phyloP scores from a whole-genome alignment of 2,888 invertebrate species.

The Epicampocera succincta region DNA sequence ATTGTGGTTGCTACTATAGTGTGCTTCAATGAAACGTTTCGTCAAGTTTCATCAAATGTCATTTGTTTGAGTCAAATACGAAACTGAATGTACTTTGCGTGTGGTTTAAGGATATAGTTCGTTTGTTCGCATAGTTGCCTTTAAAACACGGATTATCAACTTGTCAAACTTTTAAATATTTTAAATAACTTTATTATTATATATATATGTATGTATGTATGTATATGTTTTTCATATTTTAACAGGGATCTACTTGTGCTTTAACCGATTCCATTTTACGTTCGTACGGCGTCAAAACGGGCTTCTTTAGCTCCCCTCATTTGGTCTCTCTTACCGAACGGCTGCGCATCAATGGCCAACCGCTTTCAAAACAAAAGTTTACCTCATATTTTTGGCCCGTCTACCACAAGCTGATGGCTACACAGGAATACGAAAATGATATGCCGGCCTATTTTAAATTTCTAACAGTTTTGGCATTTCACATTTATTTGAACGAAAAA shows the following conservation, averaged over 20 bases:
- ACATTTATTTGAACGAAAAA: slow-evolving; percentile 91
- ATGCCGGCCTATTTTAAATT: slow-evolving; percentile 98
- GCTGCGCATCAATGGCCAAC: slow-evolving; percentile 92
- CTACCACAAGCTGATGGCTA: slow-evolving; percentile 84
- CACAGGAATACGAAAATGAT: slow-evolving; percentile 84
- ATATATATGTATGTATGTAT: too few species aligned
- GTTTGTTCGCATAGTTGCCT: too few species aligned
- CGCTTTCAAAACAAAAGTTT: slow-evolving; percentile 89
- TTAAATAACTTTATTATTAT: too few species aligned
- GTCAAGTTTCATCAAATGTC: too few species aligned
- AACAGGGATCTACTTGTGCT: slow-evolving; percentile 95
- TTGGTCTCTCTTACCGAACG: slow-evolving; percentile 95
- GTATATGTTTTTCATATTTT: not conserved
- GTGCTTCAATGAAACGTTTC: too few species aligned
- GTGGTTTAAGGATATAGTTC: too few species aligned
- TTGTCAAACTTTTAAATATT: too few species aligned
- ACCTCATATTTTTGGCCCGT: slow-evolving; percentile 91
- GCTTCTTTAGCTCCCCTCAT: slow-evolving; percentile 98
- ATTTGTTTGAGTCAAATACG: too few species aligned
- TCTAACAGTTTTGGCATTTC: slow-evolving; percentile 94
- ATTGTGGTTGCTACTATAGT: too few species aligned
- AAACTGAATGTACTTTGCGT: too few species aligned
- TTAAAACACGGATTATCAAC: too few species aligned
- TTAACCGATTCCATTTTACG: slow-evolving; percentile 94
- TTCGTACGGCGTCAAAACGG: slow-evolving; percentile 91